These are phyloP conservation scores for Scaeva pyrastri DNA, from an alignment of 2,888 invertebrate genomes.

Conservation along the genomic window DNA sequence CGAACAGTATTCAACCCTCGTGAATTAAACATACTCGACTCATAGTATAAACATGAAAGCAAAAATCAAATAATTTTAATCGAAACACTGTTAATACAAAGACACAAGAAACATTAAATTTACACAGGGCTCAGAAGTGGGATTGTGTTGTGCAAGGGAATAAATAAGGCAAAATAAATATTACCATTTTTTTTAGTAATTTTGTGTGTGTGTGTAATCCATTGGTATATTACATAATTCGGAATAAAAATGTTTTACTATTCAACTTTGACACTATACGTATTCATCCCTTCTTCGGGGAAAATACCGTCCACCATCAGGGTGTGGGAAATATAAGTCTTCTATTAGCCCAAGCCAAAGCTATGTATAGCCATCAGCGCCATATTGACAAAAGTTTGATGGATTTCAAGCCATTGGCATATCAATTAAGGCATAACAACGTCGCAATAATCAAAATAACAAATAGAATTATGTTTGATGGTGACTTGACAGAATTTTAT, in stretches of 20 bases:
- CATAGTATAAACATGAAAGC: slow-evolving; percentile 55
- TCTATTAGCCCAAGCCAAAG: not conserved
- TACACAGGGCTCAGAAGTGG: not conserved
- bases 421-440: slow-evolving; percentile 84
- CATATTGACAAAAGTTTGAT: slow-evolving; percentile 65
- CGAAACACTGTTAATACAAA: slow-evolving; percentile 65
- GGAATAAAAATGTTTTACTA: slow-evolving; percentile 21
- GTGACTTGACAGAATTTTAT: slow-evolving; percentile 80
- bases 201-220: slow-evolving; percentile 43
- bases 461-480: slow-evolving; percentile 83
- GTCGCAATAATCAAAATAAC: slow-evolving; percentile 83
- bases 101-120: not conserved
- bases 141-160: slow-evolving; percentile 33
- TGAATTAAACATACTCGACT: not conserved
- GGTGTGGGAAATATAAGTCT: not conserved
- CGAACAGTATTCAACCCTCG: slow-evolving; percentile 26
- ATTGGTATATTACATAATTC: slow-evolving; percentile 54
- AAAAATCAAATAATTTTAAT: slow-evolving; percentile 70
- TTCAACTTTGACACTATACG: not conserved
- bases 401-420: slow-evolving; percentile 77
- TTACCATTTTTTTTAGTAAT: slow-evolving; percentile 38
- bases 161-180: slow-evolving; percentile 56
- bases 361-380: not conserved
- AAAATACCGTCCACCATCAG: not conserved
- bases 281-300: not conserved